These are phyloP conservation scores for Thereva unica DNA, from an alignment of 2,888 invertebrate genomes.

Conservation along the genomic window DNA sequence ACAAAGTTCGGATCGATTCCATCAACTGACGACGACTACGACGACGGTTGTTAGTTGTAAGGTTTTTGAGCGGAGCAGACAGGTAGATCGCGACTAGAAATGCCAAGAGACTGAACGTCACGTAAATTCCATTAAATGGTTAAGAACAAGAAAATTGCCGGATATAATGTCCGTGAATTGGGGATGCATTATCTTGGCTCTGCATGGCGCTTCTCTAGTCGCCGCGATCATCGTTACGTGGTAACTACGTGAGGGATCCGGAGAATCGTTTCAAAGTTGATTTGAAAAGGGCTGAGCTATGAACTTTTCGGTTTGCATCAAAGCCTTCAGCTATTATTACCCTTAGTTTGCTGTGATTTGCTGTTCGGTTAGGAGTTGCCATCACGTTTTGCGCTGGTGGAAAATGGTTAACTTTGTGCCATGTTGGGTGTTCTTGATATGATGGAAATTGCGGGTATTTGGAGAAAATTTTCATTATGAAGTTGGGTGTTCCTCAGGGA, in stretches of 20 bases:
- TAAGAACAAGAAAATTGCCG: constrained; percentile 37
- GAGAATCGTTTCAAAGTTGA: constrained; percentile 10
- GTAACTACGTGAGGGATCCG: constrained; percentile 29
- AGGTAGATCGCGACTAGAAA: constrained; percentile 18
- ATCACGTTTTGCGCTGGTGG: too few species aligned
- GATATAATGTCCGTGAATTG: constrained; percentile 23
- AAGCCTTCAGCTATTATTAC: neutral
- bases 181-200: constrained; percentile 25
- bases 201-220: neutral
- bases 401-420: too few species aligned
- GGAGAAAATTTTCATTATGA: too few species aligned
- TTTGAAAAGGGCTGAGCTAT: constrained; percentile 11
- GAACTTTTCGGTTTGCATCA: constrained; percentile 7
- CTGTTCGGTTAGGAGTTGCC: too few species aligned
- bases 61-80: constrained; percentile 2
- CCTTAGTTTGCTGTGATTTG: too few species aligned
- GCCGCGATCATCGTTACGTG: constrained; percentile 26
- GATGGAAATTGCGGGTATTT: too few species aligned
- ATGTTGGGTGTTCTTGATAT: too few species aligned
- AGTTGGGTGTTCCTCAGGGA: too few species aligned
- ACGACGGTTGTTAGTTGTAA: constrained; percentile 3
- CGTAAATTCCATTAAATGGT: constrained; percentile 52
- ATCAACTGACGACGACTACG: constrained; percentile 13
- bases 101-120: constrained; percentile 43
- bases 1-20: constrained; percentile 8